Evolutionary conservation across 2,797 vertebrate species (phyloP), one percentile per base, ranked within the genome.

Genomic region (Falco novaeseelandiae): DNA sequence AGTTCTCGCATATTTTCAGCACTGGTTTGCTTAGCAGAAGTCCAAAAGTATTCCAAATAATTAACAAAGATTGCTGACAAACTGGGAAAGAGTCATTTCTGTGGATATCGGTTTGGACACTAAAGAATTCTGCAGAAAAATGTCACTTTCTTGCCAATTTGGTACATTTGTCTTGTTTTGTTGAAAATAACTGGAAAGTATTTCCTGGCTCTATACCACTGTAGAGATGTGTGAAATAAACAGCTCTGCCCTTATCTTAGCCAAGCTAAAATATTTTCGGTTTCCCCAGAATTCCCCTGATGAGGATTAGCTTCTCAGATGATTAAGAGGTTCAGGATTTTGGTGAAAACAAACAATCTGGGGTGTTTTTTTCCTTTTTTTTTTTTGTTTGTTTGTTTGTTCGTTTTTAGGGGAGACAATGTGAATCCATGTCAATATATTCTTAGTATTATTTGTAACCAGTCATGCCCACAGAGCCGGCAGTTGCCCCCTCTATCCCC

Each of bases 201-300:
- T 97, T 96, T 97, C 95, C 96, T 96, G 95, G 89, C 94, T 93
- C 82, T 7, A 23, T 51, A 78, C 82, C 67, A 9, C 88, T 32
- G 57, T 36, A 7, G 85, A 93, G 93, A 96, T 94, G 96, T 96
- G 96, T 80, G 94, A 97, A 97, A 87, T 79, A 91, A 97, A 96
- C 93, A 92, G 89, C 87, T 81, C 90, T 94, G 79, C 79, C 91
- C 93, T 93, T 96, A 93, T 95, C 93, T 89, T 59, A 79, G 91
- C 95, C 95, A 95, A 95, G 87, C 9, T 23, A 34, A 94, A 84
- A 93, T 95, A 95, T 95, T 97, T 97, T 76, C 92, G 74, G 87
- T 94, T 89, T 94, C 93, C 55, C 69, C 83, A 29, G 61, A 73
- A 95, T 94, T 89, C 93, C 91, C 95, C 42, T 36, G 96, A 34